Evolutionary conservation across 2,797 vertebrate species (phyloP), one percentile per base, ranked within the genome.

Genomic region (Gymnothorax javanicus): DNA sequence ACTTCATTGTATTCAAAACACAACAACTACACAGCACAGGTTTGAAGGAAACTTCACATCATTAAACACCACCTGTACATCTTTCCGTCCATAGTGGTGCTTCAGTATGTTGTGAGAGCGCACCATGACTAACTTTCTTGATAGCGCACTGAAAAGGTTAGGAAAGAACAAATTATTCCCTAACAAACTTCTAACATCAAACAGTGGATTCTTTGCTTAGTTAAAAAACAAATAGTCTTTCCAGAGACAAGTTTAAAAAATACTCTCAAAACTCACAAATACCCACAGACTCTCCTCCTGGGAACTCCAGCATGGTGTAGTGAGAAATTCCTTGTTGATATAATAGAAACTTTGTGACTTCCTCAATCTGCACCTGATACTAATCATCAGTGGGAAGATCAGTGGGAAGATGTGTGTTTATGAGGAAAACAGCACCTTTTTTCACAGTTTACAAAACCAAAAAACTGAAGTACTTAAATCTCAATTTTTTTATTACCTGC

Each of bases 161-260:
- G 27, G 85, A 90, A 91, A 90, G 85, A 88, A 84, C 77, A 43
- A 89, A 88, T 50, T 85, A 0, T 25, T 84, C 89, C 89, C 67
- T 84, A 89, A 54, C 86, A 25, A 75, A 88, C 67, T 43, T 60
- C 84, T 69, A 73, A 25, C 23, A n/a, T 67, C 64, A n/a, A 69
- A 69, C 64, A 20, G 60, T 64, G 15, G 50, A 27, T 62, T 84
- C 20, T 20, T 84, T 83, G 57, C 73, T 43, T 23, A 23, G 79
- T 33, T 82, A 56, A 50, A 81, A n/a, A 56, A 81, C 50, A 8
- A 54, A 27, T 7, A 25, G 85, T 60, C 71, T 79, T 88, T 82
- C 85, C 81, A 85, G 85, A 88, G 85, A 86, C 62, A 88, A 15
- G 52, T 81, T 56, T 9, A n/a, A 8, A 56, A 81, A 81, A 56